Base-by-base conservation (phyloP, 1,140 invertebrate species). In the Trichonephila inaurata region DNA sequence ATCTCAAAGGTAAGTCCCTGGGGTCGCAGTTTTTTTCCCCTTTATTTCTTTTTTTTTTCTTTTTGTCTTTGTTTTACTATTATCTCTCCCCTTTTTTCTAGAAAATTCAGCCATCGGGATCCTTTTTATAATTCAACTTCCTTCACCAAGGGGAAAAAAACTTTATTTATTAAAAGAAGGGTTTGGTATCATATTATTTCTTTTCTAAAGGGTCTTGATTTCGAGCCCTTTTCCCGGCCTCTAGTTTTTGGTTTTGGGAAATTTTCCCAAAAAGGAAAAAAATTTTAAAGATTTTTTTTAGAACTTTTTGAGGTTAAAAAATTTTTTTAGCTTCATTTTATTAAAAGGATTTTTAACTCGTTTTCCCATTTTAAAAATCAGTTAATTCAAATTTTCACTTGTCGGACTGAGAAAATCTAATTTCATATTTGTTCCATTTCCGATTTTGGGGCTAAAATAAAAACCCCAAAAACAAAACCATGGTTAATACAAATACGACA, bases 21-120 rank as follows among this genome's bases (percentile, higher is more conserved):
- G 66, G 64, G 88, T 72, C 88, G 66, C 62, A 16, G 69, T 60
- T 72, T 72, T 72, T 89, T 89, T 77, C 40, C 88, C n/a, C n/a
- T n/a, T n/a, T n/a, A n/a, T n/a, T n/a, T n/a, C n/a, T n/a, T n/a
- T n/a, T 60, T 72, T 72, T 72, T 89, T 89, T 77, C 40, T 66
- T 66, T 88, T 88, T 10, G 62, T 40, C 40, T 18, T 66, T 66
- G 33, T 40, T 66, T 72, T 60, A 33, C 12, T 77, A 16, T 61
- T 18, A 51, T 51, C 51, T 51, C n/a, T 89, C 58, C 21, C 44
- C 44, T 51, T 44, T 83, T 60, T 83, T 83, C 51, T 83, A 24
- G 82, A 60, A 83, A 83, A 83, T 83, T 83, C 82, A 83, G 82
- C 51, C 82, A 51, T 51, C 58, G 40, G n/a, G 44, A 64, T 60